Evolutionary conservation across 2,113 vertebrate genomes (phyloP).

Genomic region (Isichthys henryi): DNA sequence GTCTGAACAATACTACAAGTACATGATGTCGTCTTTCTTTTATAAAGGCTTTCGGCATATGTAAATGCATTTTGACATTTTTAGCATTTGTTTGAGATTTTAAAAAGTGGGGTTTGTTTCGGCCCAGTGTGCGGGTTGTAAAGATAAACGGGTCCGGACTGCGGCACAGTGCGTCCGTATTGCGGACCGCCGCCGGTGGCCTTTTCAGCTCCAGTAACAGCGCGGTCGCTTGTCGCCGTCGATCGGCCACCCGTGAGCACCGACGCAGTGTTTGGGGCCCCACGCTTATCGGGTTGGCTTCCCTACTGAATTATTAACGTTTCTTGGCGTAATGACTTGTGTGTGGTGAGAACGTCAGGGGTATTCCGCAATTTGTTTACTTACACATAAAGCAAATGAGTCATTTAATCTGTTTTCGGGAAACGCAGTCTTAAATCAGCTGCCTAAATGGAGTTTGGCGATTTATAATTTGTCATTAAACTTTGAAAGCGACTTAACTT

Average conservation of each 20-base stretch:
- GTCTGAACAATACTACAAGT: not conserved
- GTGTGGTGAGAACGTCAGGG: not conserved
- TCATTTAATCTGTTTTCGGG: not conserved
- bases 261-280: conserved; percentile 52
- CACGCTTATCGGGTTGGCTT: conserved; percentile 50
- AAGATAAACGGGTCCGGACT: not conserved
- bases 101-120: not conserved
- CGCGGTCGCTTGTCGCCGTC: not conserved
- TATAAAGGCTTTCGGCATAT: not conserved
- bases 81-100: not conserved
- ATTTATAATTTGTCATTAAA: not conserved
- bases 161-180: not conserved
- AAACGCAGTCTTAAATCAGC: not conserved
- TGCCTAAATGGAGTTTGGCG: not conserved
- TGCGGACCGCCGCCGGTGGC: not conserved
- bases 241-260: not conserved
- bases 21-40: not conserved
- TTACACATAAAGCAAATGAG: not conserved
- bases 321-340: conserved; percentile 34
- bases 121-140: not conserved
- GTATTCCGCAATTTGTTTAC: not conserved
- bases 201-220: not conserved
- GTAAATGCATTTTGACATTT: not conserved
- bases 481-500: not conserved
- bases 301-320: conserved; percentile 42